Evolutionary conservation across 2,113 vertebrate species (phyloP), one percentile per base, ranked within the genome.

Genomic region (Toxotes chatareus): DNA sequence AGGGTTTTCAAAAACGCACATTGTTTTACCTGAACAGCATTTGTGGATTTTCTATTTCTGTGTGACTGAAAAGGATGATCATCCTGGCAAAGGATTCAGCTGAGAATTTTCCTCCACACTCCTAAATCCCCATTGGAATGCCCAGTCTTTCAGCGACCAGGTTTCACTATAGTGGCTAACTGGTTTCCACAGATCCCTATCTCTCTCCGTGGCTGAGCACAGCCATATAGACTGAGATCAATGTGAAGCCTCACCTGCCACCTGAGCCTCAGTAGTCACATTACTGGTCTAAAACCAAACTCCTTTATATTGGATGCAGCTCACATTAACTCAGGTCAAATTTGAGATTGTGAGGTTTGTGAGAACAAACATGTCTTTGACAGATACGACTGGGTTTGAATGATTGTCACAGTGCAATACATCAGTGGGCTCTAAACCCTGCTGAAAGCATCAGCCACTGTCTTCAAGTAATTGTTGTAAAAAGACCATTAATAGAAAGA

Each of bases 91-190:
- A 27, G 49, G 73, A 73, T 82, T 89, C 62, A 72, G 74, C 61
- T 83, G 77, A 83, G 76, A 56, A 65, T 91, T 92, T 93, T 87
- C 86, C 71, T 79, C 46, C 67, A 65, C 56, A 68, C 72, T 53
- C 32, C 80, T 75, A 92, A 94, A 94, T 94, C 93, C 90, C 81
- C 56, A 32, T 6, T 86, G 90, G 94, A 93, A 95, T 94, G 87
- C 72, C 56, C 34, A 17, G 65, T 90, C 91, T 92, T 86, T 93
- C 90, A 93, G 79, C 91, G 71, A 70, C 73, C 57, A 79, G 72
- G 73, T 86, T 80, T 89, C 79, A 66, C 83, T 75, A 44, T 38
- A 34, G 75, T 46, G 36, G 8, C 77, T 34, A 27, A 67, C 75
- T 44, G 80, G 79, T 75, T 77, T 76, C 69, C 62, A 57, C 72